phyloP scores from a whole-genome alignment of 1,140 invertebrate genomes.

The Heliconius hermathena region DNA sequence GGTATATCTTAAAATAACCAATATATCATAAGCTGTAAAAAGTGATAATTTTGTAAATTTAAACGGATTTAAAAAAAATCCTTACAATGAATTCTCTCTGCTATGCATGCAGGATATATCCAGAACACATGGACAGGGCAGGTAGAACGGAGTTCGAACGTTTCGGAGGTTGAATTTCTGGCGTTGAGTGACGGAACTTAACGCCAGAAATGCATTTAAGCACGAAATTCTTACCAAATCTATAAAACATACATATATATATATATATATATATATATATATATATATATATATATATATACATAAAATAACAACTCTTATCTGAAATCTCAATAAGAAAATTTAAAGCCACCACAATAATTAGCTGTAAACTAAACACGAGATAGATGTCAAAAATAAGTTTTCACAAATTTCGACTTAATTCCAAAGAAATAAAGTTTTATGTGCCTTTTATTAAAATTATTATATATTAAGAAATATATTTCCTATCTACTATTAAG shows the following conservation, averaged over 20 bases:
- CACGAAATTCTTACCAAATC: not conserved
- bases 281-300: no score
- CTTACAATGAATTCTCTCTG: no score
- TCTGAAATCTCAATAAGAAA: not conserved
- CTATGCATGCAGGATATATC: no score
- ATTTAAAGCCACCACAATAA: not conserved
- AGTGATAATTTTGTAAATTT: no score
- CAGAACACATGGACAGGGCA: no score
- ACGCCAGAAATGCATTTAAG: not conserved
- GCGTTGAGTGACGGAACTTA: no score
- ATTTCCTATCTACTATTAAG: slow-evolving; percentile 60
- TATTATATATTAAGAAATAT: slow-evolving; percentile 35
- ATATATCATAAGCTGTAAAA: no score
- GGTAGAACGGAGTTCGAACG: no score
- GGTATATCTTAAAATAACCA: no score
- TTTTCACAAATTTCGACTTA: not conserved
- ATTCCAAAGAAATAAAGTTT: not conserved
- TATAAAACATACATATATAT: not conserved
- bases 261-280: no score
- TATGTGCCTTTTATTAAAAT: not conserved
- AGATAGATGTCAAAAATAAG: not conserved
- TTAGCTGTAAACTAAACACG: not conserved
- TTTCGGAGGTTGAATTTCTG: no score
- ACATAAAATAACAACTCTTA: not conserved
- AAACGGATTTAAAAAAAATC: no score